These are phyloP conservation scores for pig (Sus scrofa) DNA, from an alignment of 2,113 vertebrate species.

Conservation along the genomic window DNA sequence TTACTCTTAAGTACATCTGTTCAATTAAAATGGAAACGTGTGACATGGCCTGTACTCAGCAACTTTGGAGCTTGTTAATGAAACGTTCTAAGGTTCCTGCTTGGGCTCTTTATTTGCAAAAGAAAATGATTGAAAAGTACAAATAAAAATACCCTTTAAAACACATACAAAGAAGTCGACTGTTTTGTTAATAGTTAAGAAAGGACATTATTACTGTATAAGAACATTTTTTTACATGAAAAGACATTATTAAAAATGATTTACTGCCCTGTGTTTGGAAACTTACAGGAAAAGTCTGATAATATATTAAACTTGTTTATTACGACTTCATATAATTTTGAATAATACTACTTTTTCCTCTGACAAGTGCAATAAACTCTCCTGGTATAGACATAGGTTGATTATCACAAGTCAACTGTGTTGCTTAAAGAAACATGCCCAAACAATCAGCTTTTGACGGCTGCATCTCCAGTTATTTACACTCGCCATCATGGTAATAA, in stretches of 20 bases:
- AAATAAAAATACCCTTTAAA: constrained; percentile 81
- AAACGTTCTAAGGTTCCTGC: constrained; percentile 81
- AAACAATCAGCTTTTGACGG: constrained; percentile 90
- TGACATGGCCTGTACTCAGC: constrained; percentile 82
- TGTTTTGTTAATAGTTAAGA: constrained; percentile 87
- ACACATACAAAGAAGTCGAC: constrained; percentile 83
- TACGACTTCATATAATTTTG: constrained; percentile 89
- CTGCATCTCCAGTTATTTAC: constrained; percentile 94
- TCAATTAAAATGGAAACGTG: constrained; percentile 87
- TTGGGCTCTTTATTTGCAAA: constrained; percentile 75
- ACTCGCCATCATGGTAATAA: constrained; percentile 95
- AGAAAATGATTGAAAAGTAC: constrained; percentile 83
- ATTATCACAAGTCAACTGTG: constrained; percentile 89
- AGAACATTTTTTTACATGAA: constrained; percentile 88
- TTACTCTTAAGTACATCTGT: constrained; percentile 89
- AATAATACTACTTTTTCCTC: constrained; percentile 89
- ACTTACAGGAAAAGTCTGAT: constrained; percentile 90
- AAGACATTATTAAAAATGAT: constrained; percentile 90
- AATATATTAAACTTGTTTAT: constrained; percentile 92
- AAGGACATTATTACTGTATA: constrained; percentile 85
- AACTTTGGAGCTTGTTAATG: constrained; percentile 86
- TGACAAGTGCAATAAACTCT: constrained; percentile 91
- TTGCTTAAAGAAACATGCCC: constrained; percentile 91
- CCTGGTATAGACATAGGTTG: constrained; percentile 88
- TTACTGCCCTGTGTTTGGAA: constrained; percentile 86